Conservation (phyloP, 2,113 vertebrate genomes). For the Rallus limicola region DNA sequence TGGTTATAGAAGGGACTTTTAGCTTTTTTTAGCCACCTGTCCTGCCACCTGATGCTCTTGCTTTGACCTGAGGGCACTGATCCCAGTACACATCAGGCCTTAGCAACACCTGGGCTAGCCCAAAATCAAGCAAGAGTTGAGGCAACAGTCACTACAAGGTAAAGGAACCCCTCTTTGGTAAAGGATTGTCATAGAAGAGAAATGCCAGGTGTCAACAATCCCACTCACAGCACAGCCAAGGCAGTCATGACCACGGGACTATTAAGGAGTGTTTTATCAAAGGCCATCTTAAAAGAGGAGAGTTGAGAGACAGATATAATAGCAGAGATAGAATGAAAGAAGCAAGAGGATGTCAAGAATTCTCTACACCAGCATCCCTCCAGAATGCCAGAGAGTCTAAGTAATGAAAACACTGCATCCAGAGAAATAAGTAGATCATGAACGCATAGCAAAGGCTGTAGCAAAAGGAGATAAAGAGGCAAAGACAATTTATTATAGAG, state of each 20-base stretch:
- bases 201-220: constrained; percentile 64
- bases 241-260: constrained; percentile 29
- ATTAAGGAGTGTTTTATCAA: constrained; percentile 56
- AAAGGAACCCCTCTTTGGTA: neutral
- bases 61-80: neutral
- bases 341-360: constrained; percentile 71
- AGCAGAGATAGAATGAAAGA: constrained; percentile 58
- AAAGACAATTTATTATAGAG: constrained; percentile 64
- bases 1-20: neutral
- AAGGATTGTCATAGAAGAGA: constrained; percentile 23
- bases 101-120: neutral
- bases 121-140: neutral
- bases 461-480: constrained; percentile 62
- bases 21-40: neutral
- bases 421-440: constrained; percentile 63
- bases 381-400: constrained; percentile 67
- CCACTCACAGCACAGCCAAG: constrained; percentile 43
- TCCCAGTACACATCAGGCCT: neutral
- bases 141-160: neutral
- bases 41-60: neutral
- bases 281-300: constrained; percentile 51
- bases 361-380: constrained; percentile 67
- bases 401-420: constrained; percentile 53
- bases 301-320: constrained; percentile 71
- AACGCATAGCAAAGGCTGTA: constrained; percentile 69